A percentile compares a stretch with the other conserved stretches of the same genome.
Conservation (phyloP, 1,140 invertebrate genomes). For the Drosophila melanica region DNA sequence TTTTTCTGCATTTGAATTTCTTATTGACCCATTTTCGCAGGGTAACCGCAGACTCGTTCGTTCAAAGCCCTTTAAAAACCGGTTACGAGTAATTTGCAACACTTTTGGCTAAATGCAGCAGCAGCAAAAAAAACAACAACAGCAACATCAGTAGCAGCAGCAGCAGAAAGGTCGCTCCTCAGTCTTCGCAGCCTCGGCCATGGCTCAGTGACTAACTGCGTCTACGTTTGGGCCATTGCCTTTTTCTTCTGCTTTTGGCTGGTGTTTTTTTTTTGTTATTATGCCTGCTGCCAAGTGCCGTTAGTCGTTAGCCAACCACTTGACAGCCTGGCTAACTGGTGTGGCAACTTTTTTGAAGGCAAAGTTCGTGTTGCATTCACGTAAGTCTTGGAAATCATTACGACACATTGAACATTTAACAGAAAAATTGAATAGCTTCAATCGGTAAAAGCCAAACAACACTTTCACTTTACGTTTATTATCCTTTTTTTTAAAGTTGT, state of each 20-base stretch:
- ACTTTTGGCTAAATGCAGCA: slow-evolving; percentile 36
- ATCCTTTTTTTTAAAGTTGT: neutral
- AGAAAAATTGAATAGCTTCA: slow-evolving; percentile 5
- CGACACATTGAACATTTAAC: slow-evolving; percentile 19
- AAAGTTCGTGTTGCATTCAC: slow-evolving; percentile 19
- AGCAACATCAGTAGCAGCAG: neutral
- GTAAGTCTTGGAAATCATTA: slow-evolving; percentile 18
- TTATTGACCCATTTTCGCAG: slow-evolving; percentile 40
- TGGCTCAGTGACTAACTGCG: slow-evolving; percentile 48
- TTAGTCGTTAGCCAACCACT: slow-evolving; percentile 29
- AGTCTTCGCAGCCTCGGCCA: slow-evolving; percentile 5
- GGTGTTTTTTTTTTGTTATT: slow-evolving; percentile 4
- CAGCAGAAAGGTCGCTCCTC: slow-evolving; percentile 12
- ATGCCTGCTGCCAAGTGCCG: slow-evolving; percentile 18
- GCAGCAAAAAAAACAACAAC: slow-evolving; percentile 55
- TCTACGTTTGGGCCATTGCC: slow-evolving; percentile 23
- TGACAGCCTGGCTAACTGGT: slow-evolving; percentile 23
- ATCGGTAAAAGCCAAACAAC: slow-evolving; percentile 8
- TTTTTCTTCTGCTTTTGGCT: slow-evolving; percentile 14
- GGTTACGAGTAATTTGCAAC: slow-evolving; percentile 43
- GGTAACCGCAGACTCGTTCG: slow-evolving; percentile 23
- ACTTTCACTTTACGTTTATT: slow-evolving; percentile 17
- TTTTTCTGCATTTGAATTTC: slow-evolving; percentile 42
- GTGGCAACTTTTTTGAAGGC: slow-evolving; percentile 19
- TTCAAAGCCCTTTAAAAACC: slow-evolving; percentile 40